Base-by-base conservation (phyloP, 1,140 invertebrate genomes). In the Vollenhovia emeryi region DNA sequence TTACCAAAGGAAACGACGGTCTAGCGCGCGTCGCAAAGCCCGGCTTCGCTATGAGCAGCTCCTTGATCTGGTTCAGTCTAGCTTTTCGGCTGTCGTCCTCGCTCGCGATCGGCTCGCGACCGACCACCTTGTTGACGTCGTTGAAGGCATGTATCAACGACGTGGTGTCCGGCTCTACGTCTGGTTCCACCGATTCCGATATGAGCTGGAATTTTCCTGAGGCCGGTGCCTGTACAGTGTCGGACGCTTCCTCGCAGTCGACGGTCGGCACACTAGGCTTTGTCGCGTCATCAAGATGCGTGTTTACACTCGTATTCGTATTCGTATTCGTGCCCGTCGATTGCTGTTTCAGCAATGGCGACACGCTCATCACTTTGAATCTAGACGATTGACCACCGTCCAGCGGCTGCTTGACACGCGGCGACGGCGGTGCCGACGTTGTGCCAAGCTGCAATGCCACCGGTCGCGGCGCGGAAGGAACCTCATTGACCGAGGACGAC, bases 51-150 rank as follows among this genome's bases (percentile, higher is more conserved):
- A 94, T 96, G 2, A 97, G 91, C 84, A 97, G 94, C 86, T 97
- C 96, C 91, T 96, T 96, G 68, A 97, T 97, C 92, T 96, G 96
- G 76, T 96, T 95, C 87, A 97, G 94, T 87, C 96, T 95, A 71
- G 96, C 96, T 85, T 95, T 96, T 79, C 96, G 95, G 86, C 95
- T 94, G 8, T 94, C 93, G 4, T 93, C 93, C 40, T 94, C 93
- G 27, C 86, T 92, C 30, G 60, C 76, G 9, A 43, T 8, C 9
- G 76, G 59, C 8, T 59, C 43, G 3, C 9, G 62, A 36, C 2
- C 8, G 78, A 43, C 85, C 78, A 87, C 85, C 57, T 91, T 90
- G 2, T n/a, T 40, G 15, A 30, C 50, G 0, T 84, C 68, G 9
- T 69, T 78, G 6, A 33, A 40, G 6, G 50, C 79, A 24, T 33